Base-by-base conservation (phyloP, 2,888 invertebrate genomes). In the Leptura quadrifasciata region DNA sequence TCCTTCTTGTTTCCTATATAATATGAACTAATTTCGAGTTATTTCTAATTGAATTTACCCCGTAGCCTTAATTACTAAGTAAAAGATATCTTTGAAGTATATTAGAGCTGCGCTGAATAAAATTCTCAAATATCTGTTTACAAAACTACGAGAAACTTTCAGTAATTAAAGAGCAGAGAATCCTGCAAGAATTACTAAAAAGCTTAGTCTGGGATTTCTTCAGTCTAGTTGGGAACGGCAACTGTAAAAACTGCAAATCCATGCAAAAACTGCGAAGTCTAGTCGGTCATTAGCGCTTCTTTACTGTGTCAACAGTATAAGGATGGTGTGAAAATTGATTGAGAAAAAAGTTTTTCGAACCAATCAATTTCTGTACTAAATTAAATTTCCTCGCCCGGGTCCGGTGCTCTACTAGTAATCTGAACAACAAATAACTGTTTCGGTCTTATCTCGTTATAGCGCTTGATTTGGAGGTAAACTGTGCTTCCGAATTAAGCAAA, bases 281-380 rank as follows among this genome's bases (percentile, higher is more conserved):
- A 31, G 68, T 35, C 58, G 76, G 76, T 79, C 81, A 80, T 81
- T 81, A 81, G 78, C 73, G 80, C 76, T 77, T 74, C 75, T 80
- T 76, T 73, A 76, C 75, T 72, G 78, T 80, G 75, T 79, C 81
- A 81, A 79, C 76, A 79, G 72, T 79, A 75, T 60, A 64, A 60
- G 74, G 74, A 74, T 57, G 70, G 70, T 55, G 75, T 63, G 75
- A 75, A 77, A 75, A 77, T 72, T 77, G 77, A 77, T 77, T 77
- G 77, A 69, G 77, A 75, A 76, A 76, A 78, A 78, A 77, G 73
- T 47, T 75, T 76, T 63, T 69, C 74, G 24, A 71, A 74, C 74
- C 78, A 78, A 78, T 78, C 76, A 76, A 71, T 76, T 77, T 63
- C 72, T 69, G 64, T 70, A 54, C 39, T 69, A 77, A 75, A 72